Conservation (phyloP, 64 coral and sea anemone genomes). For the Stichodactyla helianthus region DNA sequence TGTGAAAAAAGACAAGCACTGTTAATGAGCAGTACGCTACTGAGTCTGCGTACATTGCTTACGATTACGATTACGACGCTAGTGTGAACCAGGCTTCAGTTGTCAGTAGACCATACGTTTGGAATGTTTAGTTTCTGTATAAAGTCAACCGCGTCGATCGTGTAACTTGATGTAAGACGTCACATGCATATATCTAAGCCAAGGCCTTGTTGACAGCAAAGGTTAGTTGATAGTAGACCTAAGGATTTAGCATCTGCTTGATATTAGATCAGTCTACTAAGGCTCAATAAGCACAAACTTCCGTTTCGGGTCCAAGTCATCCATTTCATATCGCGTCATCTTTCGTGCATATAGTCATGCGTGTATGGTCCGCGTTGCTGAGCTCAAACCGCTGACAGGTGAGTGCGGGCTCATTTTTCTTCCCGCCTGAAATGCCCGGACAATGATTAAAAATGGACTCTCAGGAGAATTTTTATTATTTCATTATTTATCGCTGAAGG, state of each 20-base stretch:
- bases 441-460: too few relatives aligned
- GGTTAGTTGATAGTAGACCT: neutral
- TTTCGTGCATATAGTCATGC: neutral
- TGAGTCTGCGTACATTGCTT: too few relatives aligned
- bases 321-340: neutral
- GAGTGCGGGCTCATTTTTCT: too few relatives aligned
- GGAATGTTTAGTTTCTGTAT: neutral
- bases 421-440: too few relatives aligned
- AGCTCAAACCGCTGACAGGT: too few relatives aligned
- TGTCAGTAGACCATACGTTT: too few relatives aligned
- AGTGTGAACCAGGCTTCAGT: too few relatives aligned
- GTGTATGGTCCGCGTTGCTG: neutral
- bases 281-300: neutral
- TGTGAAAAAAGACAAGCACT: too few relatives aligned
- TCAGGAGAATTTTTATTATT: too few relatives aligned
- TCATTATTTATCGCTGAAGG: too few relatives aligned
- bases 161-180: neutral
- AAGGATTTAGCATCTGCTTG: constrained; percentile 10
- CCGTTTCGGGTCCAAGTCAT: neutral
- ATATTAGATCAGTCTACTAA: neutral
- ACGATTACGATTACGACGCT: too few relatives aligned
- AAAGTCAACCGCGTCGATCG: neutral
- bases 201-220: neutral
- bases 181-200: neutral
- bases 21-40: too few relatives aligned